phyloP scores from a whole-genome alignment of 2,113 vertebrate genomes.

The Leptocoma aspasia region DNA sequence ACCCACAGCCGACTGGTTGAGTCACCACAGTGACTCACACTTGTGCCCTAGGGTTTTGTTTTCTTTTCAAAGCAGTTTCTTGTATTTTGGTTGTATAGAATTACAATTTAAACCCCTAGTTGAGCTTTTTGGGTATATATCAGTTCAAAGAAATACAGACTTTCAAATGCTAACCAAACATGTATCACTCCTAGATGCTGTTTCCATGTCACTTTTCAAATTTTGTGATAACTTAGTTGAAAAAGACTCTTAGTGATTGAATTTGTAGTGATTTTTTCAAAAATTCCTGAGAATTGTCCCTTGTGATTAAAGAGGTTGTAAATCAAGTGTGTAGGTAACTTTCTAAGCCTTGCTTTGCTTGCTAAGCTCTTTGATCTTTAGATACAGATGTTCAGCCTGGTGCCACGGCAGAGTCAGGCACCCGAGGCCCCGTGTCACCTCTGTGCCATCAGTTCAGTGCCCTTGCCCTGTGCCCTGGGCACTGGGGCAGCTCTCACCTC shows the following conservation, averaged over 20 bases:
- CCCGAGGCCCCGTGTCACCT: not conserved
- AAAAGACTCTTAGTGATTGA: not conserved
- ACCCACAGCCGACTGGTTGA: not conserved
- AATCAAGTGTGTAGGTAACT: constrained; percentile 50
- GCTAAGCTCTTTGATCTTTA: constrained; percentile 66
- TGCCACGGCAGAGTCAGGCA: not conserved
- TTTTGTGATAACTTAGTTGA: not conserved
- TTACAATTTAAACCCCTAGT: not conserved
- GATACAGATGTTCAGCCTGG: not conserved
- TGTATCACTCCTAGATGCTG: accelerated
- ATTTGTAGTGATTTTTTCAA: not conserved
- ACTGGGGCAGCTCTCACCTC: not conserved
- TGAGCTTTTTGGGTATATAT: not conserved
- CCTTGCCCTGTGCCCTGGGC: not conserved
- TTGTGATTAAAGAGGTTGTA: constrained; percentile 51
- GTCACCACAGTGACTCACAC: not conserved
- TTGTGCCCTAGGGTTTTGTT: not conserved
- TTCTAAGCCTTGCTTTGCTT: not conserved
- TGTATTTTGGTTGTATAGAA: not conserved
- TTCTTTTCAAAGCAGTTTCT: not conserved
- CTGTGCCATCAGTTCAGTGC: accelerated
- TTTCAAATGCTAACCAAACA: not conserved
- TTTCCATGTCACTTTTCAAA: not conserved
- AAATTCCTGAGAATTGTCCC: not conserved
- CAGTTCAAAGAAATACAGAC: not conserved